Evolutionary conservation across 2,113 vertebrate species (phyloP).

Genomic region (Proteles cristata): DNA sequence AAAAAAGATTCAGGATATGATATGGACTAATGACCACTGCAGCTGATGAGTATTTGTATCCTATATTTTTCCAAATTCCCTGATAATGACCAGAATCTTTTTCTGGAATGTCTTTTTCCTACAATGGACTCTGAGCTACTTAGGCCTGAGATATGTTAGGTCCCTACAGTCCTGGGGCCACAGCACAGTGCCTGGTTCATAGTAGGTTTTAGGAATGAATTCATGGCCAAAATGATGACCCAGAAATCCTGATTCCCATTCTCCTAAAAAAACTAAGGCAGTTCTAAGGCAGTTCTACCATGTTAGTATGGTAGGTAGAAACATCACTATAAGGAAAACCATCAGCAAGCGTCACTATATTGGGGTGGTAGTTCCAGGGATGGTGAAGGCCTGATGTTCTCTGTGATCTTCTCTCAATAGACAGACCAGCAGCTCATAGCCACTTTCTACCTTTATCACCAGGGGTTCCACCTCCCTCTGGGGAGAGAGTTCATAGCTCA

Average conservation of each 20-base stretch:
- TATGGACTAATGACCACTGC: background rate
- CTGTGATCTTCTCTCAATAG: background rate
- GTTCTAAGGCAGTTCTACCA: too few species aligned
- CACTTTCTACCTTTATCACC: background rate
- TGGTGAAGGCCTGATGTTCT: background rate
- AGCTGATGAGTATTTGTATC: background rate
- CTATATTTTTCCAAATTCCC: background rate
- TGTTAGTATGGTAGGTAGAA: background rate
- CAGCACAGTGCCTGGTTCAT: background rate
- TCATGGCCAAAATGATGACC: background rate
- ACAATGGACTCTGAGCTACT: background rate
- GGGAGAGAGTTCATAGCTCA: accelerated
- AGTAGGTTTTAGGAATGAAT: background rate
- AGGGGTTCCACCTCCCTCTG: accelerated
- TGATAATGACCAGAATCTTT: background rate
- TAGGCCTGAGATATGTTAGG: accelerated
- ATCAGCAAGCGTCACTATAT: background rate
- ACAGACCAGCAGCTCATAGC: background rate
- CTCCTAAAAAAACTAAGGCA: background rate
- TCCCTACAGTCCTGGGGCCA: accelerated
- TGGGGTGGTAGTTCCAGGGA: background rate
- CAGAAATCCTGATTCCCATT: background rate
- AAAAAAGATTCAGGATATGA: background rate
- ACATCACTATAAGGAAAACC: background rate
- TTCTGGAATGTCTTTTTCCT: background rate